A percentile compares a stretch with the other conserved stretches of the same genome.
Evolutionary conservation across 2,888 invertebrate genomes (phyloP).

Genomic region (Archips crataeganus): DNA sequence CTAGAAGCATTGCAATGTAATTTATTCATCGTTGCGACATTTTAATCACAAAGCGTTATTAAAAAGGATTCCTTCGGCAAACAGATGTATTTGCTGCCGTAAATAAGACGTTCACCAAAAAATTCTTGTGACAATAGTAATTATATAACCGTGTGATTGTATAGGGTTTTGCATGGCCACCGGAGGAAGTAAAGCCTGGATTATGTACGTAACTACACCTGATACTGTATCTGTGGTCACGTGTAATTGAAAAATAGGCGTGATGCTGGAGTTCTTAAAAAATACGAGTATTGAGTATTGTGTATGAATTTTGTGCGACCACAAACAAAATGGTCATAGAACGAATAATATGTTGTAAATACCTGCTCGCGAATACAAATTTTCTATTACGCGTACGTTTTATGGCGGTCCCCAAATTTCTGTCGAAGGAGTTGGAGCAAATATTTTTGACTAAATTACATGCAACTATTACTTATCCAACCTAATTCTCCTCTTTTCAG

Average conservation of each 20-base stretch:
- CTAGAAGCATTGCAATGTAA: neutral
- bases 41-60: neutral
- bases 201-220: neutral
- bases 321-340: too few species aligned
- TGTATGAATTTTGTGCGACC: too few species aligned
- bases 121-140: neutral
- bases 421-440: too few species aligned
- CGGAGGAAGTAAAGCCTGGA: neutral
- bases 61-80: neutral
- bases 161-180: neutral
- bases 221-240: neutral
- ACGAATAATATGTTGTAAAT: too few species aligned
- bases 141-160: slow-evolving; percentile 3
- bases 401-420: too few species aligned
- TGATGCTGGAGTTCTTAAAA: neutral
- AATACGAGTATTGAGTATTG: neutral
- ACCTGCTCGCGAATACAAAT: too few species aligned
- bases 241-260: neutral
- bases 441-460: too few species aligned
- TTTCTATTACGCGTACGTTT: too few species aligned
- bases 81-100: slow-evolving; percentile 1
- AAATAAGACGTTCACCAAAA: neutral
- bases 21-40: neutral
- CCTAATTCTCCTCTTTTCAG: slow-evolving; percentile 60
- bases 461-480: neutral